Conservation (phyloP, 2,888 invertebrate genomes). For the Phyllotreta cruciferae region DNA sequence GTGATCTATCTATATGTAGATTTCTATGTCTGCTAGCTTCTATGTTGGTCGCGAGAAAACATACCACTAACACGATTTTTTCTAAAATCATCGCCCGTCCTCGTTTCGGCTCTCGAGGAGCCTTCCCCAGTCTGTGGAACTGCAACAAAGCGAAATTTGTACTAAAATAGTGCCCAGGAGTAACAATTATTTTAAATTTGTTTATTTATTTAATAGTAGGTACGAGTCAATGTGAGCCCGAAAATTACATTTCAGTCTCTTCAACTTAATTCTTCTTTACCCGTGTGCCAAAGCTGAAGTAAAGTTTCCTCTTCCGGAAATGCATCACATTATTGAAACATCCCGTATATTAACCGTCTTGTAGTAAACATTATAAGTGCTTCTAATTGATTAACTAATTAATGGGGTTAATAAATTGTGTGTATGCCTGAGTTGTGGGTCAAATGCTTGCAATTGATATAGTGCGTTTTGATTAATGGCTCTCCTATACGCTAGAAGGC, state of each 20-base stretch:
- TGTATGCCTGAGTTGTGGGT: slow-evolving; percentile 14
- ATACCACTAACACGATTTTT: slow-evolving; percentile 37
- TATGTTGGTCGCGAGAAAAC: slow-evolving; percentile 37
- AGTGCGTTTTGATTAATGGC: neutral
- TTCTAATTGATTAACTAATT: slow-evolving; percentile 37
- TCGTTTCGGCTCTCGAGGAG: slow-evolving; percentile 31
- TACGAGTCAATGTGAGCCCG: too few relatives aligned
- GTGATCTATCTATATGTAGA: slow-evolving; percentile 35
- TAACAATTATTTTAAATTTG: neutral
- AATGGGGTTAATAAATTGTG: slow-evolving; percentile 18
- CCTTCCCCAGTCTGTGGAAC: slow-evolving; percentile 26
- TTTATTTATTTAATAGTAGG: neutral
- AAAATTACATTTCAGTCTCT: too few relatives aligned
- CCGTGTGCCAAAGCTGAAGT: too few relatives aligned
- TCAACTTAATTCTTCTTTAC: too few relatives aligned
- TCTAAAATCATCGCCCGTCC: slow-evolving; percentile 37
- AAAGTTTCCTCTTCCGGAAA: neutral
- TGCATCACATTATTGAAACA: slow-evolving; percentile 10
- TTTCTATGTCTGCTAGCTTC: slow-evolving; percentile 35
- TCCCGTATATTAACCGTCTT: slow-evolving; percentile 19
- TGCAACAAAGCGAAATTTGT: slow-evolving; percentile 22
- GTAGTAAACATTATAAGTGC: slow-evolving; percentile 34
- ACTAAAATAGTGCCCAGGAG: neutral
- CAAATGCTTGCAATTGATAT: slow-evolving; percentile 8
- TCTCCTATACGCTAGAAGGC: too few relatives aligned